A percentile compares a stretch with the other conserved stretches of the same genome.
phyloP scores from a whole-genome alignment of 2,888 invertebrate species.

The Brachypalpus laphriformis region DNA sequence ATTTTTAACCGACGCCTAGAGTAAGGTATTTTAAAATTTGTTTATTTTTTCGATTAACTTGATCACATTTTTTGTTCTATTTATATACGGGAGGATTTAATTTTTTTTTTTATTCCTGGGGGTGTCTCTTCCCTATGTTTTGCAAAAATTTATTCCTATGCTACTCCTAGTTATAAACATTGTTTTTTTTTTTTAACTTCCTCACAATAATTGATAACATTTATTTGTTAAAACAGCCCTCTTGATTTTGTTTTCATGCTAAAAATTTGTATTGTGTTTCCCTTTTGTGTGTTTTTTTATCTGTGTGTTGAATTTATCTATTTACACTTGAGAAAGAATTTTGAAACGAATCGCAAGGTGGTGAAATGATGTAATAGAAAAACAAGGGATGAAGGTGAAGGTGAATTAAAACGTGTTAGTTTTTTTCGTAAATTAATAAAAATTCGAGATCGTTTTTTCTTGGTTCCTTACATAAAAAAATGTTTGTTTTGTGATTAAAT shows the following conservation, averaged over 20 bases:
- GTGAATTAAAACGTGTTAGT: conserved; percentile 37
- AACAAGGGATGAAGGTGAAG: conserved; percentile 31
- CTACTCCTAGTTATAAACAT: conserved; percentile 64
- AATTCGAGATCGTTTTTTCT: conserved; percentile 75
- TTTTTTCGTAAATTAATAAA: conserved; percentile 69
- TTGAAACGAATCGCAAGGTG: conserved; percentile 13
- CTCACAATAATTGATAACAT: conserved; percentile 63
- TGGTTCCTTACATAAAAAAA: conserved; percentile 49
- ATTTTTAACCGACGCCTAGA: conserved; percentile 5
- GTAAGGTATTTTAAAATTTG: conserved; percentile 9
- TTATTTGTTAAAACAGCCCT: conserved; percentile 70
- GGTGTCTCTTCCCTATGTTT: conserved; percentile 39
- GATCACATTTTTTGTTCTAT: conserved; percentile 57
- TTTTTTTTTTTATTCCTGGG: conserved; percentile 26
- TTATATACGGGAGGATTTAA: conserved; percentile 22
- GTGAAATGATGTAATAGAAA: conserved; percentile 30
- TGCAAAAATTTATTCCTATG: conserved; percentile 67
- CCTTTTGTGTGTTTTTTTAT: conserved; percentile 36
- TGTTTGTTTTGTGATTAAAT: conserved; percentile 67
- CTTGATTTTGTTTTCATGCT: conserved; percentile 65
- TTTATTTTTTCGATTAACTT: conserved; percentile 41
- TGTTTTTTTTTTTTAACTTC: conserved; percentile 34
- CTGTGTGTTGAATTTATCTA: conserved; percentile 46
- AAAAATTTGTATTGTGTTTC: conserved; percentile 44
- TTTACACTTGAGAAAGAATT: conserved; percentile 37